A percentile compares a stretch with the other conserved stretches of the same genome.
Evolutionary conservation across 2,797 vertebrate genomes (phyloP).

Genomic region (Nyctibius grandis): DNA sequence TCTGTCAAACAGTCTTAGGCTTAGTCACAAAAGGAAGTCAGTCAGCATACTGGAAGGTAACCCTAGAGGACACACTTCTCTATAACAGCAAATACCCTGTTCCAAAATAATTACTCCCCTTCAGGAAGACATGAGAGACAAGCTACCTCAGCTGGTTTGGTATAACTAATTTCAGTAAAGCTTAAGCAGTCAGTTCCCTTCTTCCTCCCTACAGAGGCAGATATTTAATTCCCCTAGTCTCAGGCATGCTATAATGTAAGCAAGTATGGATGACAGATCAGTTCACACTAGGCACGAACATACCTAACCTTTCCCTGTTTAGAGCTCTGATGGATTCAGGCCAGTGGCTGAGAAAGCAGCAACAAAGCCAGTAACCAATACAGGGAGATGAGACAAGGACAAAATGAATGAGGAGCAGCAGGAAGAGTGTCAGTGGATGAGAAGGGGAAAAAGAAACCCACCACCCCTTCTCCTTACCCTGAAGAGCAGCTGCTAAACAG

Average conservation of each 20-base stretch:
- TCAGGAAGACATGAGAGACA: background rate
- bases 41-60: background rate
- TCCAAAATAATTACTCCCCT: conserved; percentile 10
- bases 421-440: background rate
- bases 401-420: conserved; percentile 39
- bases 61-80: background rate
- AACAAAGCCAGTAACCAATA: conserved; percentile 25
- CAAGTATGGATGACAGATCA: conserved; percentile 26
- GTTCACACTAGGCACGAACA: background rate
- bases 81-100: background rate
- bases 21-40: background rate
- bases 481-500: conserved; percentile 26
- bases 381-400: conserved; percentile 10
- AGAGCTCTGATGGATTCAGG: conserved; percentile 39
- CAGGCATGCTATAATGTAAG: background rate
- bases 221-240: background rate
- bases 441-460: conserved; percentile 12
- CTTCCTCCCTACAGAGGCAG: background rate
- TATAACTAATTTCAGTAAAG: background rate
- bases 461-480: conserved; percentile 19
- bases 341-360: conserved; percentile 25
- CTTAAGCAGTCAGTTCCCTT: background rate
- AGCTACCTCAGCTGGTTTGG: background rate
- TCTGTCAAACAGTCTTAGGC: background rate
- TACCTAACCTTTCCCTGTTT: conserved; percentile 54